These are phyloP conservation scores for Crocuta crocuta DNA, from an alignment of 2,113 vertebrate genomes.

Conservation along the genomic window DNA sequence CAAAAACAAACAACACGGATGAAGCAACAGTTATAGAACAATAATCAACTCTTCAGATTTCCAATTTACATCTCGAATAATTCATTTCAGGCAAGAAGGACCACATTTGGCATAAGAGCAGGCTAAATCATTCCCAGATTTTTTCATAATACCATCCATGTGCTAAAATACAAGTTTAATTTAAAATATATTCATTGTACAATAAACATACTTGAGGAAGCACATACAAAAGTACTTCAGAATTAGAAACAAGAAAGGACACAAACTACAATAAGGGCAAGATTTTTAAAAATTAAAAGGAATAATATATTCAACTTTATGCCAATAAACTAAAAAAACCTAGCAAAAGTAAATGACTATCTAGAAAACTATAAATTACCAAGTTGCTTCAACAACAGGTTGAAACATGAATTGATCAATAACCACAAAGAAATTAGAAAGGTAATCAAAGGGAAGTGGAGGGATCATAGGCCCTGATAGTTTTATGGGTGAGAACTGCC, in stretches of 20 bases:
- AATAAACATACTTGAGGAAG: constrained; percentile 70
- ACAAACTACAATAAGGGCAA: neutral
- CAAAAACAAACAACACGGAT: constrained; percentile 45
- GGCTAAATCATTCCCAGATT: constrained; percentile 78
- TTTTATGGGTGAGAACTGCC: neutral
- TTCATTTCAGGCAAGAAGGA: constrained; percentile 70
- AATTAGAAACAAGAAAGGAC: constrained; percentile 51
- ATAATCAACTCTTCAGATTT: constrained; percentile 69
- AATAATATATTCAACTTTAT: constrained; percentile 25
- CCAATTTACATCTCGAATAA: constrained; percentile 70
- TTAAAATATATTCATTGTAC: constrained; percentile 75
- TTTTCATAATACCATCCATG: constrained; percentile 78
- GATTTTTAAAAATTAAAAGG: constrained; percentile 54
- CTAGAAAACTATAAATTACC: constrained; percentile 43
- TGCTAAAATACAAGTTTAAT: constrained; percentile 71
- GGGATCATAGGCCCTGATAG: neutral
- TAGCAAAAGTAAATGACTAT: constrained; percentile 40
- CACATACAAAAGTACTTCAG: constrained; percentile 41
- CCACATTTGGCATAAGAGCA: constrained; percentile 67
- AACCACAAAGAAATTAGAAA: neutral
- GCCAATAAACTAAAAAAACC: constrained; percentile 4
- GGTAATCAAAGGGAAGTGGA: neutral
- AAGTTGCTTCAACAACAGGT: constrained; percentile 13
- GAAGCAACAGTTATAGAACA: constrained; percentile 62
- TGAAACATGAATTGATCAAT: constrained; percentile 19